Percentiles rank a stretch among this genome's conserved stretches.
Conservation (phyloP, 2,888 invertebrate genomes). For the Drosophila koepferae region DNA sequence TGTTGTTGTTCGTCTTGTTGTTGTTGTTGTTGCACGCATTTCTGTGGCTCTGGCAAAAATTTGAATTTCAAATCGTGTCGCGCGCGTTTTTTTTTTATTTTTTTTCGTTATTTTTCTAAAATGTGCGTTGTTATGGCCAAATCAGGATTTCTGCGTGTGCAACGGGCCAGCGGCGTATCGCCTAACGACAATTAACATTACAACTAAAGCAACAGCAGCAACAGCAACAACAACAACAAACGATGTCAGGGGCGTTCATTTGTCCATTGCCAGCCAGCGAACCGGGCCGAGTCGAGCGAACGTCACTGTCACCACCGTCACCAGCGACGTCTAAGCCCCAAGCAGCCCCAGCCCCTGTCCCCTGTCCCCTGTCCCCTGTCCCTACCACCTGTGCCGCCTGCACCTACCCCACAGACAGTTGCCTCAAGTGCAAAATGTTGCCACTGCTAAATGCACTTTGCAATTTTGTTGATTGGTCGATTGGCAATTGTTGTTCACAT, state of each 20-base stretch:
- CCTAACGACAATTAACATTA: slow-evolving; percentile 76
- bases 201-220: slow-evolving; percentile 52
- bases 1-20: background rate
- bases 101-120: slow-evolving; percentile 53
- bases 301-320: slow-evolving; percentile 75
- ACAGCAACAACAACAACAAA: slow-evolving; percentile 61
- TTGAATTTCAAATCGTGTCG: slow-evolving; percentile 78
- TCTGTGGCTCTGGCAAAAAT: slow-evolving; percentile 69
- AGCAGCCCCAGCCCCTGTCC: slow-evolving; percentile 12
- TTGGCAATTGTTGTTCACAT: slow-evolving; percentile 71
- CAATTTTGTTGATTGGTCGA: slow-evolving; percentile 73
- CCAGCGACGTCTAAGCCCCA: slow-evolving; percentile 52
- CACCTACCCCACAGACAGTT: slow-evolving; percentile 22
- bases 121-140: slow-evolving; percentile 80
- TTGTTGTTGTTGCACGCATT: slow-evolving; percentile 71
- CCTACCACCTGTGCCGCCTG: background rate
- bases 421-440: slow-evolving; percentile 73
- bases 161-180: slow-evolving; percentile 51
- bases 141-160: slow-evolving; percentile 79
- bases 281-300: slow-evolving; percentile 62
- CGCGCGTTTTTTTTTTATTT: slow-evolving; percentile 3
- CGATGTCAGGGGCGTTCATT: slow-evolving; percentile 81
- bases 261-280: slow-evolving; percentile 76
- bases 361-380: background rate
- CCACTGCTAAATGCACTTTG: slow-evolving; percentile 80